Base-by-base conservation (phyloP, 2,888 invertebrate species). In the Hipparchia semele region DNA sequence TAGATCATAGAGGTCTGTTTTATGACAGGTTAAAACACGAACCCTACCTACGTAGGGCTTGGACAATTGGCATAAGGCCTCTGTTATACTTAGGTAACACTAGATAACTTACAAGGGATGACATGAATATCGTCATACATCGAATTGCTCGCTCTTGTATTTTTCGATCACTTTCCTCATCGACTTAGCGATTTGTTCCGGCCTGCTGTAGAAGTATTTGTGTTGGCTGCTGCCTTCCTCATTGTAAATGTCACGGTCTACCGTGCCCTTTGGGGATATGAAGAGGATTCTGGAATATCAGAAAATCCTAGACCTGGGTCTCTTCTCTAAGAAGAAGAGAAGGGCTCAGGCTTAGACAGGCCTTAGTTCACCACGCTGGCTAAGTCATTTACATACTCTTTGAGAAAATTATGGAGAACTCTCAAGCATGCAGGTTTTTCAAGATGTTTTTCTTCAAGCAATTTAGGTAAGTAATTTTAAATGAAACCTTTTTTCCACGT, bases 191-290 rank as follows among this genome's bases (percentile, higher is more conserved):
- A 95, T 94, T 73, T 95, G 94, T 71, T 91, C 88, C 1, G 94
- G 91, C 80, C 85, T 87, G 76, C 88, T 94, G 83, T 95, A 95
- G 85, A 94, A 95, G 81, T 94, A 95, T 76, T 95, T 95, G 81
- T 95, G 95, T 70, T 95, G 93, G 13, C 86, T 89, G 83, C 94
- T 94, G 5, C 95, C 95, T 10, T 94, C 91, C 79, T 94, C 94
- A 84, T 96, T 96, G 79, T 87, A 94, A 33, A 95, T 93, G 12
- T 95, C 94, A 5, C 85, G 80, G 80, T 95, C 93, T 0, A 96
- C 92, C 23, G 87, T 79, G 0, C 96, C 96, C 70, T 89, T 85
- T 10, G 95, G 92, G 73, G 95, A 94, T 72, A 96, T 87, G 85
- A 96, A 96, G 46, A 96, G 86, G 56, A 96, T 95, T 80, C 96